A percentile compares a stretch with the other conserved stretches of the same genome.
These are phyloP conservation scores for Xestia c-nigrum DNA, from an alignment of 2,888 invertebrate genomes.

Conservation along the genomic window DNA sequence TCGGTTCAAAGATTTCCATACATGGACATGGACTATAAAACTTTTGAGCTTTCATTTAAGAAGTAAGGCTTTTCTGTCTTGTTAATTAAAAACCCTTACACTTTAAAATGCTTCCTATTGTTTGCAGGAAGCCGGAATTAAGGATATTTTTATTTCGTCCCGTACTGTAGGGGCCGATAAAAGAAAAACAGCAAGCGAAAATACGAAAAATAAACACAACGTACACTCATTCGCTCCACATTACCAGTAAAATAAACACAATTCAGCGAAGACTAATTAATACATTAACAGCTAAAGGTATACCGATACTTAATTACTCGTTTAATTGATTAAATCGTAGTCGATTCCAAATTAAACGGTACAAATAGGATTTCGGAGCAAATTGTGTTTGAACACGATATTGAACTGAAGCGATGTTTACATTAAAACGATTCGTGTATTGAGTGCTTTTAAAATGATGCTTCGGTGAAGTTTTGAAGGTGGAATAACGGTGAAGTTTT, in stretches of 20 bases:
- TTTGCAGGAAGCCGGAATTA: too few relatives aligned
- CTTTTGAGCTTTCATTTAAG: too few relatives aligned
- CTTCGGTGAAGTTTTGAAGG: slow-evolving; percentile 1
- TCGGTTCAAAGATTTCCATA: background rate
- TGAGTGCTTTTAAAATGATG: slow-evolving; percentile 34
- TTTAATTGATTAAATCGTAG: slow-evolving; percentile 80
- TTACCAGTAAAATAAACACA: slow-evolving; percentile 51
- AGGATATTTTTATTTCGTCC: too few relatives aligned
- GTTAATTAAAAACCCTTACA: too few relatives aligned
- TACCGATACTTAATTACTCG: slow-evolving; percentile 75
- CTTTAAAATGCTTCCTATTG: too few relatives aligned
- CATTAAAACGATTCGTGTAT: slow-evolving; percentile 45
- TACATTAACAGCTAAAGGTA: slow-evolving; percentile 68
- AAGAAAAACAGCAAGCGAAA: background rate
- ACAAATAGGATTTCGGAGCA: slow-evolving; percentile 81
- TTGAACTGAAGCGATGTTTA: slow-evolving; percentile 65
- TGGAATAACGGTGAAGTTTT: slow-evolving; percentile 18
- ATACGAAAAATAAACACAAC: slow-evolving; percentile 9
- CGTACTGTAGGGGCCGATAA: background rate
- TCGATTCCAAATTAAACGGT: slow-evolving; percentile 80
- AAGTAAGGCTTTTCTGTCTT: too few relatives aligned
- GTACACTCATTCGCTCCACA: slow-evolving; percentile 22
- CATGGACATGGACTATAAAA: too few relatives aligned
- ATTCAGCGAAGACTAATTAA: slow-evolving; percentile 61
- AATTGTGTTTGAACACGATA: slow-evolving; percentile 81